Percentiles rank a stretch among this genome's conserved stretches.
Conservation (phyloP, 2,113 vertebrate genomes). For the Egretta garzetta region DNA sequence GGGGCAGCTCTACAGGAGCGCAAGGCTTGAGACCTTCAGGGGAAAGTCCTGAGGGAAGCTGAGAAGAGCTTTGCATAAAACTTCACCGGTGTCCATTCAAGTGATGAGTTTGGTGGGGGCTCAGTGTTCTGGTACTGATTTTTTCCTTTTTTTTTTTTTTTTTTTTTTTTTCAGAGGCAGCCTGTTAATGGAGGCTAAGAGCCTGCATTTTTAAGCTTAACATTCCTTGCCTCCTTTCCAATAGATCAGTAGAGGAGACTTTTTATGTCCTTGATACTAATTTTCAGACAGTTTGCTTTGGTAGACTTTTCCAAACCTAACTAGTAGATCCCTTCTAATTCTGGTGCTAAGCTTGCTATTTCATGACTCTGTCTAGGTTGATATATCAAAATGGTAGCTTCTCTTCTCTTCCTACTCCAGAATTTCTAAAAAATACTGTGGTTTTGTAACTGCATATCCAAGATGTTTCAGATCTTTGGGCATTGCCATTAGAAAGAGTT, state of each 20-base stretch:
- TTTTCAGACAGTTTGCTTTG: neutral
- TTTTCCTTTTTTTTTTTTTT: neutral
- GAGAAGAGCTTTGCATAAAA: neutral
- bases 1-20: neutral
- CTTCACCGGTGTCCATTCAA: neutral
- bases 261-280: neutral
- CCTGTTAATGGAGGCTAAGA: neutral
- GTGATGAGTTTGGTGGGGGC: neutral
- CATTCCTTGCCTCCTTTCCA: neutral
- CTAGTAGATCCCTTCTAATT: neutral
- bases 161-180: neutral
- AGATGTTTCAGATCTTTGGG: neutral
- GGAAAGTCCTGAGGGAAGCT: neutral
- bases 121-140: neutral
- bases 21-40: neutral
- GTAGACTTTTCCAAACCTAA: neutral
- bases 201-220: neutral
- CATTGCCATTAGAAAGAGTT: neutral
- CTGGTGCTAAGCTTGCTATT: neutral
- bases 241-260: neutral
- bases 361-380: neutral
- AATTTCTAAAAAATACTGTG: neutral
- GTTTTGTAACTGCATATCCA: neutral
- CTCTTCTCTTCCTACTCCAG: neutral
- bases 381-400: neutral